Conservation (phyloP, 2,797 vertebrate genomes). For the Notolabrus celidotus region DNA sequence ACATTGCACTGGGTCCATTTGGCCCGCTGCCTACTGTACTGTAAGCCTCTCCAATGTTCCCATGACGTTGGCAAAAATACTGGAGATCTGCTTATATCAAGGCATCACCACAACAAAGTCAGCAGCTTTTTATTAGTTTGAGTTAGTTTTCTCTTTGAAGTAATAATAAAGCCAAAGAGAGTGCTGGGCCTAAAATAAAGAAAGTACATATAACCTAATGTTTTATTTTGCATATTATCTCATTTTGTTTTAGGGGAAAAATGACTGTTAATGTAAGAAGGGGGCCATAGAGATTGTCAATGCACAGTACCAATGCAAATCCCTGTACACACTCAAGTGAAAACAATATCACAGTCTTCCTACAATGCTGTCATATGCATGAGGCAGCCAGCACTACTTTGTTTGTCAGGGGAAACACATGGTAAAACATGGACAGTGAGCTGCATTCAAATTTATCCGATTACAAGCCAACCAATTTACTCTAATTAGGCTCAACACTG, state of each 20-base stretch:
- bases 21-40: slow-evolving; percentile 76
- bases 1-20: slow-evolving; percentile 77
- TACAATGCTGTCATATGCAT: slow-evolving; percentile 57
- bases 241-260: no score
- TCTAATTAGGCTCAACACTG: slow-evolving; percentile 86
- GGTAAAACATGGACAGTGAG: slow-evolving; percentile 67
- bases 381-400: slow-evolving; percentile 60
- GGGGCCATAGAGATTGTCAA: neutral
- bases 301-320: no score
- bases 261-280: neutral
- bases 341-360: neutral
- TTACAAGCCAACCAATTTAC: slow-evolving; percentile 85
- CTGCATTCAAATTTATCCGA: slow-evolving; percentile 80
- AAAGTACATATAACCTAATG: slow-evolving; percentile 40
- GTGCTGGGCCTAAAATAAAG: slow-evolving; percentile 36
- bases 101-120: slow-evolving; percentile 66
- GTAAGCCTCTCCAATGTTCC: slow-evolving; percentile 72
- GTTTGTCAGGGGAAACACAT: slow-evolving; percentile 70
- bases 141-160: slow-evolving; percentile 51
- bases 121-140: slow-evolving; percentile 72
- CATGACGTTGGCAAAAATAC: slow-evolving; percentile 76
- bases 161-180: slow-evolving; percentile 59
- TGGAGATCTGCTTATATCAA: slow-evolving; percentile 61
- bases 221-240: no score
- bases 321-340: no score